phyloP scores from a whole-genome alignment of 2,113 vertebrate genomes.

The Platysternon megacephalum region DNA sequence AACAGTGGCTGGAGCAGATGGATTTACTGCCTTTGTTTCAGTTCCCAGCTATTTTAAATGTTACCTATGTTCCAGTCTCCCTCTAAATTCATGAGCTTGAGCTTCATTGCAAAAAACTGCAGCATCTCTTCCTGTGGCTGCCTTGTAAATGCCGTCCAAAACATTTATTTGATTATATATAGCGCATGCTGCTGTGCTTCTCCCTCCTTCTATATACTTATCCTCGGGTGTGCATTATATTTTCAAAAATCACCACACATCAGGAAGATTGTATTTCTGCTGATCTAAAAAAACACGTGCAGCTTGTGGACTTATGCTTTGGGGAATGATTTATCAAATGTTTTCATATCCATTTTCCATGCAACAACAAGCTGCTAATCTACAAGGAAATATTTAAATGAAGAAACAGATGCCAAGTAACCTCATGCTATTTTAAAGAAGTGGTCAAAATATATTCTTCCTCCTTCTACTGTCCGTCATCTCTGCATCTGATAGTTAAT shows the following conservation, averaged over 20 bases:
- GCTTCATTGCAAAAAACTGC: slow-evolving; percentile 14
- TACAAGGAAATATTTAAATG: neutral
- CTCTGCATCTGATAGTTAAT: neutral
- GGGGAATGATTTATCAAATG: neutral
- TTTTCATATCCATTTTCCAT: slow-evolving; percentile 25
- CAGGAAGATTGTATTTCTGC: slow-evolving; percentile 22
- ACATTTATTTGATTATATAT: neutral
- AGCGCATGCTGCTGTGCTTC: neutral
- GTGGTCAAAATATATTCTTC: neutral
- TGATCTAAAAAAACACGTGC: neutral
- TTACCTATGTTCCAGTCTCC: slow-evolving; percentile 47
- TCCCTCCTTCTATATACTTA: neutral
- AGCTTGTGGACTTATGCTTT: slow-evolving; percentile 9
- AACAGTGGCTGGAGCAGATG: slow-evolving; percentile 3
- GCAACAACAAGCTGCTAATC: neutral
- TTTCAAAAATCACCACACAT: neutral
- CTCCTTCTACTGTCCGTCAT: neutral
- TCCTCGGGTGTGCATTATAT: neutral
- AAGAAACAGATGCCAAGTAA: slow-evolving; percentile 38
- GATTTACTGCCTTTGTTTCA: slow-evolving; percentile 46
- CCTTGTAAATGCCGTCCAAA: slow-evolving; percentile 35
- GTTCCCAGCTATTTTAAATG: slow-evolving; percentile 52
- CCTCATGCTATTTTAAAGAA: slow-evolving; percentile 6
- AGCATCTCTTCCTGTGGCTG: slow-evolving; percentile 18
- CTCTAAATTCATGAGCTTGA: slow-evolving; percentile 46